phyloP scores from a whole-genome alignment of 2,888 invertebrate genomes.

The Ectemnius cavifrons region DNA sequence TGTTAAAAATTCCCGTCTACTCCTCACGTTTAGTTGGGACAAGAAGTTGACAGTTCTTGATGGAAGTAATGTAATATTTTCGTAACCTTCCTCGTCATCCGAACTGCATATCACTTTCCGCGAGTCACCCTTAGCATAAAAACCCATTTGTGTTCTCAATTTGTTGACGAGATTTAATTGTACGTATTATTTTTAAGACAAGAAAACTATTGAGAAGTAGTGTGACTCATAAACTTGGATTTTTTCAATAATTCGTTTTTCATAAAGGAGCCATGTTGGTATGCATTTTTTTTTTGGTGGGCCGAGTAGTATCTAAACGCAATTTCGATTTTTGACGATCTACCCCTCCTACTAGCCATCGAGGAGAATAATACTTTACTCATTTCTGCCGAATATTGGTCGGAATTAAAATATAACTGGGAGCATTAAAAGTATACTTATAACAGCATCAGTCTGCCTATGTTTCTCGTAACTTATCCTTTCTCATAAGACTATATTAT shows the following conservation, averaged over 20 bases:
- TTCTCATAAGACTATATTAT: no score
- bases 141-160: constrained; percentile 53
- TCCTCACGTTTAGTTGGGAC: constrained; percentile 44
- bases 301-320: no score
- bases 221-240: not conserved
- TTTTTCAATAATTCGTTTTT: not conserved
- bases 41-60: constrained; percentile 41
- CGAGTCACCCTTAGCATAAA: constrained; percentile 62
- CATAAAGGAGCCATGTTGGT: not conserved
- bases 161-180: constrained; percentile 5
- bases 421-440: no score
- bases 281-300: not conserved
- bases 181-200: not conserved
- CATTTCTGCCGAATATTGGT: no score
- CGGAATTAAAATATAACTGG: no score
- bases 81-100: constrained; percentile 68
- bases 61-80: constrained; percentile 34
- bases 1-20: constrained; percentile 45
- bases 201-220: not conserved
- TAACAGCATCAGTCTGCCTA: no score
- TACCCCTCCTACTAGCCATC: no score
- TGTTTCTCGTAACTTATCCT: no score
- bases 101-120: constrained; percentile 60
- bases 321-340: no score
- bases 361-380: no score